These are phyloP conservation scores for Euborellia annulipes DNA, from an alignment of 1,140 invertebrate species.

Conservation along the genomic window DNA sequence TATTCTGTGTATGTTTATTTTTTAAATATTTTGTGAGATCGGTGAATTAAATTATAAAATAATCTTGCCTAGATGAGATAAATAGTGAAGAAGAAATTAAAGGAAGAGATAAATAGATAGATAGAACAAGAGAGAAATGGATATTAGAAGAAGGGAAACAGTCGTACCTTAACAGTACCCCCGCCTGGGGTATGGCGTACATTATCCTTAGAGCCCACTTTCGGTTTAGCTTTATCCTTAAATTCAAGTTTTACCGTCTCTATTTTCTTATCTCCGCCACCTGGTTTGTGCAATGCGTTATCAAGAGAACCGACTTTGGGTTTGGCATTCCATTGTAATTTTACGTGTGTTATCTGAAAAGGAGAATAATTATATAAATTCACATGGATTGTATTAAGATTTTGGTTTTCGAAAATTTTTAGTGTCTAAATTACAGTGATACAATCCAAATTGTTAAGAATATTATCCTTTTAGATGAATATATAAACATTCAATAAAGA, in stretches of 20 bases:
- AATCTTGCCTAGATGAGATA: no score
- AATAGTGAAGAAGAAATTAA: not conserved
- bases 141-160: not conserved
- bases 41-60: no score
- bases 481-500: no score
- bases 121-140: not conserved
- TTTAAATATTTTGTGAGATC: no score
- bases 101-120: not conserved
- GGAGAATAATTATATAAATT: no score
- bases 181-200: conserved; percentile 75
- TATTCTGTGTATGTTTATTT: no score
- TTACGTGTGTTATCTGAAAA: conserved; percentile 61
- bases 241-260: conserved; percentile 79
- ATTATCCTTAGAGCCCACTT: conserved; percentile 85
- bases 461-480: no score
- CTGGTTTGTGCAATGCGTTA: conserved; percentile 83
- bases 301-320: conserved; percentile 85
- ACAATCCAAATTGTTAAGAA: no score
- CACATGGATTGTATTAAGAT: no score
- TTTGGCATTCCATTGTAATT: conserved; percentile 84
- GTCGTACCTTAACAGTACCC: conserved; percentile 73
- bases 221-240: conserved; percentile 80
- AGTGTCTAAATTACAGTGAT: no score
- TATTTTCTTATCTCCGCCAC: conserved; percentile 85
- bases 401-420: no score